Percentiles rank a stretch among this genome's conserved stretches.
phyloP scores from a whole-genome alignment of 1,140 invertebrate species.

The Camponotus floridanus region DNA sequence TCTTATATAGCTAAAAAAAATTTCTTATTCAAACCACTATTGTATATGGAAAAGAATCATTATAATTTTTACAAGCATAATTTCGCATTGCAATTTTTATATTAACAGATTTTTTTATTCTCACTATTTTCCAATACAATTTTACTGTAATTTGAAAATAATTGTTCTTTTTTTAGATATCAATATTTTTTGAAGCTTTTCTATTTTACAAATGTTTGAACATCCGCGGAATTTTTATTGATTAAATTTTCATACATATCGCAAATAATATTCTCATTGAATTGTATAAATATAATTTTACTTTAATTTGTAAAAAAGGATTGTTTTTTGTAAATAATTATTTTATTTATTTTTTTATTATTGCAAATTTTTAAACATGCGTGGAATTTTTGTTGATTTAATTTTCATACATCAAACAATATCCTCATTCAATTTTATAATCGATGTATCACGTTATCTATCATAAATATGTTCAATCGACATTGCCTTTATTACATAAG shows the following conservation, averaged over 20 bases:
- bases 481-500: constrained; percentile 40
- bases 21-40: no score
- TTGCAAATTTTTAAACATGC: neutral
- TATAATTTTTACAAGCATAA: neutral
- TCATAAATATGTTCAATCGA: constrained; percentile 11
- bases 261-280: neutral
- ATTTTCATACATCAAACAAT: neutral
- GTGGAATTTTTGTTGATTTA: neutral
- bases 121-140: neutral
- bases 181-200: neutral
- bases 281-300: neutral
- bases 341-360: neutral
- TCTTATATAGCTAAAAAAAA: no score
- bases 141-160: neutral
- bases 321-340: neutral
- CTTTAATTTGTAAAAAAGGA: neutral
- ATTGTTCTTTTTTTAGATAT: neutral
- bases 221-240: neutral
- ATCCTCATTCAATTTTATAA: neutral
- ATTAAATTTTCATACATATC: neutral
- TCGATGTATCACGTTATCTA: neutral
- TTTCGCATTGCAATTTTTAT: neutral
- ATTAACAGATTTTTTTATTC: neutral
- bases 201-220: neutral
- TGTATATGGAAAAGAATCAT: neutral